Percentiles rank a stretch among this genome's conserved stretches.
Conservation (phyloP, 2,113 vertebrate species). For the Epinephelus moara region DNA sequence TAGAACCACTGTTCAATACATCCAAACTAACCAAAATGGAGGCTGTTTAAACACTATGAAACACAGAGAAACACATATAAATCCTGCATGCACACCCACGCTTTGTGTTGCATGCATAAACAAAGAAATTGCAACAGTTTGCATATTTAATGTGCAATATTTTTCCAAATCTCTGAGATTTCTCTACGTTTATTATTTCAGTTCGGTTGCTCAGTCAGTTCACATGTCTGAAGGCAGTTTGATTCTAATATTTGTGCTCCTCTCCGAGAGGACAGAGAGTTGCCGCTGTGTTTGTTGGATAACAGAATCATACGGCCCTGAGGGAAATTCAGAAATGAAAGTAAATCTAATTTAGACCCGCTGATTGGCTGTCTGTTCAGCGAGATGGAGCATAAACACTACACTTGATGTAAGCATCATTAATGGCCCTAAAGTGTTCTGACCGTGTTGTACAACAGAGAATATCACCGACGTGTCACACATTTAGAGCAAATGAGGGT, state of each 20-base stretch:
- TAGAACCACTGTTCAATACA: not conserved
- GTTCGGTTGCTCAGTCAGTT: constrained; percentile 21
- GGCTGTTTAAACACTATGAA: constrained; percentile 10
- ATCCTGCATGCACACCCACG: not conserved
- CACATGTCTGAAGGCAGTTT: constrained; percentile 57
- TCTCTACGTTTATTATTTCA: constrained; percentile 25
- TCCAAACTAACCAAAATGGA: not conserved
- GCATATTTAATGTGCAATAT: constrained; percentile 19
- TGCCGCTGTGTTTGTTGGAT: constrained; percentile 61
- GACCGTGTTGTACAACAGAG: constrained; percentile 61
- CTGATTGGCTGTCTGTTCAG: constrained; percentile 75
- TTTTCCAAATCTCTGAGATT: not conserved
- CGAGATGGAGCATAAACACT: constrained; percentile 71
- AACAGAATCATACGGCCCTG: constrained; percentile 75
- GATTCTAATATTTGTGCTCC: constrained; percentile 48
- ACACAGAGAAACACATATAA: not conserved
- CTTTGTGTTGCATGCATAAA: constrained; percentile 23
- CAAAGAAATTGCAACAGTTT: constrained; percentile 50
- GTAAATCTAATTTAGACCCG: constrained; percentile 77
- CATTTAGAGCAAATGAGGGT: constrained; percentile 49
- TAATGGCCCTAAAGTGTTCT: constrained; percentile 74
- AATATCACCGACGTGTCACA: constrained; percentile 51
- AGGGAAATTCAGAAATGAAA: constrained; percentile 77
- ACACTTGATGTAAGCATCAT: constrained; percentile 76
- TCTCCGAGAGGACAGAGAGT: constrained; percentile 45